These are phyloP conservation scores for Carettochelys insculpta DNA, from an alignment of 2,113 vertebrate species.

Conservation along the genomic window DNA sequence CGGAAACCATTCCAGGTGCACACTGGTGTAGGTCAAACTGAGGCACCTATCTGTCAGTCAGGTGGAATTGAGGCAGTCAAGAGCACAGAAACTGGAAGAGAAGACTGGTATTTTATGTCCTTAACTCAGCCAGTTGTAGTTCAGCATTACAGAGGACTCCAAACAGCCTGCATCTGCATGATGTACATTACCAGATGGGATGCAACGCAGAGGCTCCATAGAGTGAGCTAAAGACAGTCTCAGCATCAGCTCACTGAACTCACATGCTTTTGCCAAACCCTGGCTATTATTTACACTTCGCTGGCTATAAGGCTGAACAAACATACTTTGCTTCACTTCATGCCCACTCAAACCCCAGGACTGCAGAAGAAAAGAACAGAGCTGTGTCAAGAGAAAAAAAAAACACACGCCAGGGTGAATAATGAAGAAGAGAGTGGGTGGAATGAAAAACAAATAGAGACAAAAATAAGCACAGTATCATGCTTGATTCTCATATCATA, in stretches of 20 bases:
- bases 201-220: not conserved
- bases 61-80: not conserved
- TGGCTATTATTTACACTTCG: not conserved
- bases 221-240: not conserved
- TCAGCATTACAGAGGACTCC: not conserved
- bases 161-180: not conserved
- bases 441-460: not conserved
- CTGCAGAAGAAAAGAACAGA: not conserved
- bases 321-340: not conserved
- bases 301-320: not conserved
- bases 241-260: not conserved
- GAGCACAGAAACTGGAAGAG: not conserved
- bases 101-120: not conserved
- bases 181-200: not conserved
- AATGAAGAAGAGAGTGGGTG: not conserved
- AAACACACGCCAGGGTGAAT: not conserved
- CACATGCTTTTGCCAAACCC: not conserved
- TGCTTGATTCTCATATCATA: not conserved
- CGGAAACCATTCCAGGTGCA: not conserved
- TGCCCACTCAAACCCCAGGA: not conserved
- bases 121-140: not conserved
- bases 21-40: not conserved
- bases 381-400: not conserved
- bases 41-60: not conserved
- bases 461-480: not conserved